phyloP scores from a whole-genome alignment of 2,797 vertebrate genomes.

The Artibeus lituratus region DNA sequence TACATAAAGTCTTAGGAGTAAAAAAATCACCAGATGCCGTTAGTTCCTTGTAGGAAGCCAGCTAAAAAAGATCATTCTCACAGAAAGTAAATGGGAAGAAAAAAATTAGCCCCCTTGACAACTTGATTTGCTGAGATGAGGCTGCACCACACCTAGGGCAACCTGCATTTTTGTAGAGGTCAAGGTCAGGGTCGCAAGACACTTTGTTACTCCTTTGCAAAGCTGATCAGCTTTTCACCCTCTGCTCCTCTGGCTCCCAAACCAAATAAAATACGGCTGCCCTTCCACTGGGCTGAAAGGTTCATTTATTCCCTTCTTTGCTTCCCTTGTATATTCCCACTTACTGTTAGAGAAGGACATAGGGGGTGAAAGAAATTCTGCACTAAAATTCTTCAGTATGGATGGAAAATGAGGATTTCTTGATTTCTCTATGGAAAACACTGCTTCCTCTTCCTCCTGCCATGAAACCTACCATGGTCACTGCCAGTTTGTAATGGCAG shows the following conservation, averaged over 20 bases:
- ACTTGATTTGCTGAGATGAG: conserved; percentile 25
- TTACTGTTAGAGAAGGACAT: background rate
- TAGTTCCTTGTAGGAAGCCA: background rate
- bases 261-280: background rate
- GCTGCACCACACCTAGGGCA: background rate
- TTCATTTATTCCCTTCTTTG: background rate
- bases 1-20: conserved; percentile 17
- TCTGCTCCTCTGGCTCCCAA: background rate
- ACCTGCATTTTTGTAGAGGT: background rate
- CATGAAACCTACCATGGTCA: background rate
- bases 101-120: background rate
- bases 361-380: background rate
- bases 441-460: background rate
- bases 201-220: background rate
- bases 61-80: conserved; percentile 6
- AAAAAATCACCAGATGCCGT: background rate
- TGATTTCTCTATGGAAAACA: background rate
- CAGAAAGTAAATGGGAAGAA: background rate
- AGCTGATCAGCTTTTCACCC: background rate
- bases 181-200: background rate
- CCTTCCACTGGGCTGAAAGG: background rate
- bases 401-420: background rate
- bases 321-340: background rate
- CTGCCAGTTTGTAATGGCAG: background rate
- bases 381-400: background rate